These are phyloP conservation scores for Tragelaphus scriptus DNA, from an alignment of 2,113 vertebrate genomes.

Conservation along the genomic window DNA sequence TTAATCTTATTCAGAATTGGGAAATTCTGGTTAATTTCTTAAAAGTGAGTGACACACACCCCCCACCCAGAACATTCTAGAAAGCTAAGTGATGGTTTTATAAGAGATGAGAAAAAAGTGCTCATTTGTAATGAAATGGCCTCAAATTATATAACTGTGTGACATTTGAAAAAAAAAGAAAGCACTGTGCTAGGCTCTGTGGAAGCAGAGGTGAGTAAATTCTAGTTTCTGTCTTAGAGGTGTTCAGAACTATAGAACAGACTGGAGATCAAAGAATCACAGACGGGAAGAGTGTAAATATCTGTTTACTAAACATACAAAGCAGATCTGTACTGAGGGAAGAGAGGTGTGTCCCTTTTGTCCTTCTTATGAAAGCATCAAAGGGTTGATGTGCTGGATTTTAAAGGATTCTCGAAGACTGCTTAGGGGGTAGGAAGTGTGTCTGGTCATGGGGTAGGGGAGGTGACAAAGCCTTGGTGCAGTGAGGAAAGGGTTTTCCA, in stretches of 20 bases:
- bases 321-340: not conserved
- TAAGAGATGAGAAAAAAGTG: not conserved
- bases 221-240: not conserved
- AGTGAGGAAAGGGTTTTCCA: not conserved
- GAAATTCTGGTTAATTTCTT: slow-evolving; percentile 32
- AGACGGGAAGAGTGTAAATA: not conserved
- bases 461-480: not conserved
- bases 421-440: not conserved
- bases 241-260: not conserved
- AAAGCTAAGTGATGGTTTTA: not conserved
- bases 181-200: not conserved
- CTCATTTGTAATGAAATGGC: not conserved
- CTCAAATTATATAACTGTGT: not conserved
- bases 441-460: not conserved
- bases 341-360: not conserved
- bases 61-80: not conserved
- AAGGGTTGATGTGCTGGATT: not conserved
- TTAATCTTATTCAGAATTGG: not conserved
- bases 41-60: not conserved
- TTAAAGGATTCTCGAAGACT: not conserved
- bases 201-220: not conserved
- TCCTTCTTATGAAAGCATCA: not conserved
- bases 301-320: not conserved
- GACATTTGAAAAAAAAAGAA: not conserved
- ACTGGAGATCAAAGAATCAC: not conserved